Base-by-base conservation (phyloP, 2,113 vertebrate species). In the Polypterus bichir region DNA sequence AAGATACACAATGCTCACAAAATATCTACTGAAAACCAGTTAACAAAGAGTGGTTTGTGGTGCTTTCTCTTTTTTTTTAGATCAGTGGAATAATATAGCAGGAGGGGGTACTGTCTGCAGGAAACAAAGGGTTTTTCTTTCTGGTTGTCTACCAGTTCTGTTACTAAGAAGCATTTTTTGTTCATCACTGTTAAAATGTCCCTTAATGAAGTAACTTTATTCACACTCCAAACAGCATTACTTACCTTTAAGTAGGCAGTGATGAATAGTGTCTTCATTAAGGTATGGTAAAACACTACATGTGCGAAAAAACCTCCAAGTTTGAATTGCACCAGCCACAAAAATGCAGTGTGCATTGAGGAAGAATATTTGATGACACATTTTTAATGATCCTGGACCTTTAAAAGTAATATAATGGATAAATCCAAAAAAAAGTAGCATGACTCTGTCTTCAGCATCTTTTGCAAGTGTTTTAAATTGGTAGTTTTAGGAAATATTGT, bases 31-130 rank as follows among this genome's bases (percentile, higher is more conserved):
- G 79, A 76, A 84, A 81, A 76, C 74, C 66, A 59, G 60, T 74
- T 77, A 71, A 86, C 86, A 87, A 86, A 86, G 65, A 76, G 77
- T 46, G 77, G 83, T 86, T 85, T 83, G 83, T 85, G 86, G 84
- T 79, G 27, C 27, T 27, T 27, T 27, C 27, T 27, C 27, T 27
- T 27, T 27, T 80, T 86, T 82, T 56, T 77, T 74, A 71, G 72
- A 79, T 85, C 79, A 80, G 65, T 78, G 66, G 83, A 72, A 85
- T 84, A 86, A 87, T 83, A 77, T 74, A 79, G 71, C 78, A 76
- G 79, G 83, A 84, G 85, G 83, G 81, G 83, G 81, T 77, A 74
- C 61, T 62, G 48, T 68, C 66, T 64, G 59, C 65, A 68, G 70
- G 68, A 77, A 76, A 79, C 69, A 84, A 69, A 74, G 75, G 27